Evolutionary conservation across 2,888 invertebrate genomes (phyloP).

Genomic region (Scaptomyza cyrtandrae): DNA sequence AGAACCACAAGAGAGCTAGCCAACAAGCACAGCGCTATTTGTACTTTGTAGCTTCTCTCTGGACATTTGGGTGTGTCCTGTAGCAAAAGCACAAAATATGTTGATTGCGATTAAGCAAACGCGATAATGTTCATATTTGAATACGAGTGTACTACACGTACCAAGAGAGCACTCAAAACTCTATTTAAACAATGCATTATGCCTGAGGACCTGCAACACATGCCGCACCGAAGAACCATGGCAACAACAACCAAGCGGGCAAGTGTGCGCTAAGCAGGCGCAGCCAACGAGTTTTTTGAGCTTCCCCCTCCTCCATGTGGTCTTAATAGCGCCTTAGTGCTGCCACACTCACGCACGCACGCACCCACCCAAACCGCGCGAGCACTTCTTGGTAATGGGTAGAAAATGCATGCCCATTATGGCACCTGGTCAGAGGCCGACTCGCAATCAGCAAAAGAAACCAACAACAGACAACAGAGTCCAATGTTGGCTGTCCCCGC

Average conservation of each 20-base stretch:
- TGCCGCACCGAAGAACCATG: conserved; percentile 8
- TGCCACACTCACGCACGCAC: conserved; percentile 62
- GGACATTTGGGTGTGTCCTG: conserved; percentile 57
- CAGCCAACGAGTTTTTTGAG: conserved; percentile 45
- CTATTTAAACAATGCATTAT: conserved; percentile 79
- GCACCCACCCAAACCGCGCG: conserved; percentile 69
- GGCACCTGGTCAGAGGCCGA: conserved; percentile 68
- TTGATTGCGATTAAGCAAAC: conserved; percentile 76
- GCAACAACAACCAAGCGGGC: background rate
- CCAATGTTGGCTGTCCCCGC: conserved; percentile 26
- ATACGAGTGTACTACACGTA: conserved; percentile 26
- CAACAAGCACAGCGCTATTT: conserved; percentile 9
- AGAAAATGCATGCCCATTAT: conserved; percentile 74
- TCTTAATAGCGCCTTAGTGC: conserved; percentile 28
- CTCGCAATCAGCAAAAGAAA: conserved; percentile 3
- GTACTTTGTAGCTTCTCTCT: background rate
- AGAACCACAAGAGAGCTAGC: conserved; percentile 16
- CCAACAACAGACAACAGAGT: background rate
- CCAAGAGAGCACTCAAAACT: conserved; percentile 53
- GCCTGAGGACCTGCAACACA: conserved; percentile 58
- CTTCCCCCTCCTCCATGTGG: conserved; percentile 14
- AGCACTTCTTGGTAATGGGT: conserved; percentile 50
- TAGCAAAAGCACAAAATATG: conserved; percentile 47
- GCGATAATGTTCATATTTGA: conserved; percentile 81
- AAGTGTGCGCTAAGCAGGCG: conserved; percentile 56